These are phyloP conservation scores for Sigmodon hispidus DNA, from an alignment of 2,113 vertebrate genomes.

Conservation along the genomic window DNA sequence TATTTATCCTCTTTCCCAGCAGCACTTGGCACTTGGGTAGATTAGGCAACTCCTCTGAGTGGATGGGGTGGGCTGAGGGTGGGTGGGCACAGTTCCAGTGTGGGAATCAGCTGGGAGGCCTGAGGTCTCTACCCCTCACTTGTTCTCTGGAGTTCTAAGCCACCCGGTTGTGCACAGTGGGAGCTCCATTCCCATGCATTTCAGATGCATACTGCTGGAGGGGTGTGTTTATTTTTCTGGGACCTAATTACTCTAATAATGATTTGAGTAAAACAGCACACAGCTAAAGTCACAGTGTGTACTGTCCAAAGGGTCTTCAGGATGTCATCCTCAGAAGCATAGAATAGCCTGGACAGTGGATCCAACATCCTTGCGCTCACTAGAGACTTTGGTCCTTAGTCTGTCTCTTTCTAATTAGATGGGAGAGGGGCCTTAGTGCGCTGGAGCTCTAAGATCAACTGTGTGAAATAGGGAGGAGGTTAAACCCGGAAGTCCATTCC, in stretches of 20 bases:
- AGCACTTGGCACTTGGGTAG: neutral
- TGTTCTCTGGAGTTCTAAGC: neutral
- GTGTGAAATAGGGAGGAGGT: neutral
- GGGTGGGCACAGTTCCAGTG: neutral
- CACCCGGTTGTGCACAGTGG: neutral
- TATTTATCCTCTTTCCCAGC: neutral
- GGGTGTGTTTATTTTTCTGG: slow-evolving; percentile 53
- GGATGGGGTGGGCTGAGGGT: neutral
- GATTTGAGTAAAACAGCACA: neutral
- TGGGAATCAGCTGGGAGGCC: neutral
- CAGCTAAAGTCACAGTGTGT: neutral
- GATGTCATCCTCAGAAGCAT: slow-evolving; percentile 26
- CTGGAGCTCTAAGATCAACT: neutral
- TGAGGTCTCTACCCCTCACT: neutral
- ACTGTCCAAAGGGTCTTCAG: slow-evolving; percentile 1
- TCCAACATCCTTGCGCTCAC: neutral
- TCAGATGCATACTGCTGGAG: neutral
- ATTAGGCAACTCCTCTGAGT: neutral
- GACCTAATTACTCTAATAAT: slow-evolving; percentile 49
- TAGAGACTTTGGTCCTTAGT: neutral
- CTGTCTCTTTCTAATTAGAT: neutral
- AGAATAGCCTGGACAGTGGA: neutral
- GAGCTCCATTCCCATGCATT: slow-evolving; percentile 40
- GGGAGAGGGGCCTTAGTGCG: neutral
- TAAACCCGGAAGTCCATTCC: neutral